These are phyloP conservation scores for Pinna nobilis DNA, from an alignment of 1,140 invertebrate genomes.

Conservation along the genomic window DNA sequence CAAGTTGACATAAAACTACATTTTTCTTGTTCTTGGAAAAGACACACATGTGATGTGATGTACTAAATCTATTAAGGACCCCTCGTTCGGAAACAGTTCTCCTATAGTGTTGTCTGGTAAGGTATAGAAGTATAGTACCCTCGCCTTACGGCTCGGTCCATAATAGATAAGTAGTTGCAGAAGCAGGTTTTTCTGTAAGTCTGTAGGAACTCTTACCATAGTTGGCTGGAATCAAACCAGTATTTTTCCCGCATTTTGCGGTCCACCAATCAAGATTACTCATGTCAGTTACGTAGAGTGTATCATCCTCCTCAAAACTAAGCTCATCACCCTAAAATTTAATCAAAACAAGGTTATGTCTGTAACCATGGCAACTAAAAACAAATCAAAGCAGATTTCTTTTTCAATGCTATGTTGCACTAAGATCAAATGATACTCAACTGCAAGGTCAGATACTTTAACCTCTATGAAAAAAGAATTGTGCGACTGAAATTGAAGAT, in stretches of 20 bases:
- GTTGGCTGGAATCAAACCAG: constrained; percentile 81
- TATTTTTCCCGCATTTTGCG: constrained; percentile 79
- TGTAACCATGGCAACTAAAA: neutral
- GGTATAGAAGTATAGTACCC: neutral
- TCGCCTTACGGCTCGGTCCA: neutral
- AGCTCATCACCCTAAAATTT: constrained; percentile 76
- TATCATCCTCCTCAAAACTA: constrained; percentile 82
- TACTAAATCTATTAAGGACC: too few species aligned
- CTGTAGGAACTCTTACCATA: constrained; percentile 78
- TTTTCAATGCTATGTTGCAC: neutral
- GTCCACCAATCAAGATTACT: constrained; percentile 78
- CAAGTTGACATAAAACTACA: neutral
- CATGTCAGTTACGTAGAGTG: constrained; percentile 81
- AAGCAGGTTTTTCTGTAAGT: neutral
- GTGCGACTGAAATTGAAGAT: neutral
- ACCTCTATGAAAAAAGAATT: neutral
- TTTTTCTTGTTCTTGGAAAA: neutral
- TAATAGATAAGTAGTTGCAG: neutral
- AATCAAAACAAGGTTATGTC: neutral
- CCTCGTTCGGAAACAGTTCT: too few species aligned
- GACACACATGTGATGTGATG: too few species aligned
- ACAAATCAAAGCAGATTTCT: neutral
- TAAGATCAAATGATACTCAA: neutral
- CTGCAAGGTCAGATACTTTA: too few species aligned
- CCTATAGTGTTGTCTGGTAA: too few species aligned